Evolutionary conservation across 1,140 invertebrate species (phyloP).

Genomic region (Drosophila cardini): DNA sequence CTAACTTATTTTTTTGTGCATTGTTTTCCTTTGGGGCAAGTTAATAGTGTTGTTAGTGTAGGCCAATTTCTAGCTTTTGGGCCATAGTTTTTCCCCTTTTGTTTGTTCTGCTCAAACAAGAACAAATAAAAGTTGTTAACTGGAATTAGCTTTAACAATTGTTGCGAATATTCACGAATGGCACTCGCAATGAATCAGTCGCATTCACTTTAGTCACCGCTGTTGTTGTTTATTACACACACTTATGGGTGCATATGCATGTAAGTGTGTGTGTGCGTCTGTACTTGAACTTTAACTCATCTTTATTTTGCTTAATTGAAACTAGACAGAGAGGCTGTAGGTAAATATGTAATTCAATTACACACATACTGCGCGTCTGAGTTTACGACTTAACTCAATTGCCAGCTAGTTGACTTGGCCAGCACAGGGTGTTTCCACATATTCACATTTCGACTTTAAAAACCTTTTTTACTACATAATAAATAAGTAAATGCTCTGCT

Average conservation of each 20-base stretch:
- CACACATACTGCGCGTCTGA: constrained; percentile 27
- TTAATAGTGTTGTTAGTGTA: constrained; percentile 77
- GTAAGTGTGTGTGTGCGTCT: constrained; percentile 13
- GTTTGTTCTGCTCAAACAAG: constrained; percentile 20
- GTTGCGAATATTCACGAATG: constrained; percentile 26
- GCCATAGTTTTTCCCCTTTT: constrained; percentile 27
- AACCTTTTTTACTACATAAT: too few relatives aligned
- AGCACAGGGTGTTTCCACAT: constrained; percentile 29
- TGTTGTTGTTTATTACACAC: constrained; percentile 25
- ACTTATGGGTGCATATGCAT: constrained; percentile 15
- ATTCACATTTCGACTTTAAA: not conserved
- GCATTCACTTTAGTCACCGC: constrained; percentile 46
- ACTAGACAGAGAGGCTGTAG: constrained; percentile 68
- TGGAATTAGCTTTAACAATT: constrained; percentile 42
- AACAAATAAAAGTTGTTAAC: constrained; percentile 4
- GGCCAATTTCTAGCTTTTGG: constrained; percentile 36
- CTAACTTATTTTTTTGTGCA: constrained; percentile 46
- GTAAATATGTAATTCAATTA: constrained; percentile 79
- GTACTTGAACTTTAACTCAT: constrained; percentile 77
- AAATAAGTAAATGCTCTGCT: too few relatives aligned
- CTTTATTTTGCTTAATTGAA: constrained; percentile 80
- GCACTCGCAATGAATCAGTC: constrained; percentile 35
- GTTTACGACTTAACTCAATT: constrained; percentile 31
- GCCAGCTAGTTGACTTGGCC: constrained; percentile 18
- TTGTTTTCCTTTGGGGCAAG: constrained; percentile 62